These are phyloP conservation scores for Leptodirus hochenwartii DNA, from an alignment of 2,888 invertebrate genomes.

Conservation along the genomic window DNA sequence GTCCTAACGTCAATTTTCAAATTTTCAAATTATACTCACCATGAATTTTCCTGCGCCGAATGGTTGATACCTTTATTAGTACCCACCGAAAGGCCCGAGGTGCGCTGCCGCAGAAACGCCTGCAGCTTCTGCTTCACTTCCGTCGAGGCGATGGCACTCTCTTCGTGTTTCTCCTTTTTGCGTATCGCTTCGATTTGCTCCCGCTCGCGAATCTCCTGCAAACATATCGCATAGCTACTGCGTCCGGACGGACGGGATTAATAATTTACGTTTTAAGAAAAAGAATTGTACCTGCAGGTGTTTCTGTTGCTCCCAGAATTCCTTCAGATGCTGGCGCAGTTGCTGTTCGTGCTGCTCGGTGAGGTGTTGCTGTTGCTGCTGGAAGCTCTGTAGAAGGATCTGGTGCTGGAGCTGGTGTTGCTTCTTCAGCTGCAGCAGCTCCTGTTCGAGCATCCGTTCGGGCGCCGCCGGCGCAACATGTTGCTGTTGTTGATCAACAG, in stretches of 20 bases:
- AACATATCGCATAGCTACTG: too few species aligned
- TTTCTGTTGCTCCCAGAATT: constrained; percentile 85
- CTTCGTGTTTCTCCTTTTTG: constrained; percentile 88
- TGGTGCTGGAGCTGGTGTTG: constrained; percentile 87
- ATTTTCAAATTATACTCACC: constrained; percentile 25
- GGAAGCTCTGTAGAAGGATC: constrained; percentile 77
- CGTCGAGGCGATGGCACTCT: constrained; percentile 89
- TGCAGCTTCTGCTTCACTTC: constrained; percentile 93
- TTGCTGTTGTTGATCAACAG: constrained; percentile 12
- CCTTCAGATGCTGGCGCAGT: constrained; percentile 72
- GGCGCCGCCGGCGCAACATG: constrained; percentile 22
- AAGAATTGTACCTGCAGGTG: too few species aligned
- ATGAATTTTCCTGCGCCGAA: constrained; percentile 25
- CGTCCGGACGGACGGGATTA: too few species aligned
- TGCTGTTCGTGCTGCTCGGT: constrained; percentile 84
- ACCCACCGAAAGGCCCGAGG: constrained; percentile 25
- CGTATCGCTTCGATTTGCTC: constrained; percentile 71
- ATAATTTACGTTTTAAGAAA: too few species aligned
- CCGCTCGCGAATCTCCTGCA: constrained; percentile 52
- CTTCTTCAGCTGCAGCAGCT: constrained; percentile 66
- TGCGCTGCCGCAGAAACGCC: constrained; percentile 34
- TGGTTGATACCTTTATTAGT: constrained; percentile 18
- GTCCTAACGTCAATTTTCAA: too few species aligned
- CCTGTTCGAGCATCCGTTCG: constrained; percentile 29
- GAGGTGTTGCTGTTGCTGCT: constrained; percentile 78